phyloP scores from a whole-genome alignment of 1,140 invertebrate species.

The Harlomillsia oculata region DNA sequence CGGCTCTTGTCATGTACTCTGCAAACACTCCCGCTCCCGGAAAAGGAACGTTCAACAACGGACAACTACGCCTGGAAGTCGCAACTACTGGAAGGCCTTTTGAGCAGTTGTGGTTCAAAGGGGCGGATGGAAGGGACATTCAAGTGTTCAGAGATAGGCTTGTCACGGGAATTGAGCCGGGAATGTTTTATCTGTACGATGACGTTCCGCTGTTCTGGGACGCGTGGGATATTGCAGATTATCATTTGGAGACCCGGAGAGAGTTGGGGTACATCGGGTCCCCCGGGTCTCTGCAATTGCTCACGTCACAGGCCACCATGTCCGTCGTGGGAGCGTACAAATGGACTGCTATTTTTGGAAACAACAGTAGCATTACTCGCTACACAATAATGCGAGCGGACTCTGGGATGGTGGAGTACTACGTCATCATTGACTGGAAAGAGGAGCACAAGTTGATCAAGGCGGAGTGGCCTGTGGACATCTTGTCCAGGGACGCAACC shows the following conservation, averaged over 20 bases:
- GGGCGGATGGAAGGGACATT: slow-evolving; percentile 1
- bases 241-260: slow-evolving; percentile 38
- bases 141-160: slow-evolving; percentile 11
- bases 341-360: slow-evolving; percentile 40
- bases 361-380: slow-evolving; percentile 41
- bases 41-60: slow-evolving; percentile 10
- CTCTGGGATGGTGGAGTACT: slow-evolving; percentile 42
- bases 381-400: slow-evolving; percentile 42
- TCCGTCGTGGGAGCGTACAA: slow-evolving; percentile 39
- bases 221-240: slow-evolving; percentile 48
- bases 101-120: slow-evolving; percentile 21
- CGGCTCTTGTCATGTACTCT: slow-evolving; percentile 6
- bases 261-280: not conserved
- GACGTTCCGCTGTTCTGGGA: slow-evolving; percentile 51
- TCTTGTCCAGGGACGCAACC: slow-evolving; percentile 40
- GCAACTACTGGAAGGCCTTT: slow-evolving; percentile 6
- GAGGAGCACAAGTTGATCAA: slow-evolving; percentile 49
- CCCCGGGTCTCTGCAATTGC: no score
- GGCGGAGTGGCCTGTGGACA: slow-evolving; percentile 44
- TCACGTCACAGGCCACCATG: no score
- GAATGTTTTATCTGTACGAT: slow-evolving; percentile 43
- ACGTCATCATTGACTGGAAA: slow-evolving; percentile 40
- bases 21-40: no score
- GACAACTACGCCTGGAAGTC: slow-evolving; percentile 15
- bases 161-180: slow-evolving; percentile 12